Evolutionary conservation across 2,113 vertebrate species (phyloP).

Genomic region (Pleuronectes platessa): DNA sequence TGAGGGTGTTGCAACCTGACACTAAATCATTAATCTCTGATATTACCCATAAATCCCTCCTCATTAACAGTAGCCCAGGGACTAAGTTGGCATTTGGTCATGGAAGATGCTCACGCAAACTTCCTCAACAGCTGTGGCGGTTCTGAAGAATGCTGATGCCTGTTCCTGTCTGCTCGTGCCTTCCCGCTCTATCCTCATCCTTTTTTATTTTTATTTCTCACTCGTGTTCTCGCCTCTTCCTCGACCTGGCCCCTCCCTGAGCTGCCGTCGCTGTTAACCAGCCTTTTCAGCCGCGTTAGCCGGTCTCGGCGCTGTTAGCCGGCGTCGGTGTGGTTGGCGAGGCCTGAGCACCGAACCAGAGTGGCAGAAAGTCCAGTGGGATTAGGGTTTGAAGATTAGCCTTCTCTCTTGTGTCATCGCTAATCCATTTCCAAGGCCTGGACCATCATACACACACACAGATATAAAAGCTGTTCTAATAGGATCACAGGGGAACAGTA

Average conservation of each 20-base stretch:
- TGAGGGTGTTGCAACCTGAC: slow-evolving; percentile 66
- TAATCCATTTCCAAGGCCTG: slow-evolving; percentile 66
- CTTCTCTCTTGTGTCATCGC: slow-evolving; percentile 66
- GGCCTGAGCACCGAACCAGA: slow-evolving; percentile 31
- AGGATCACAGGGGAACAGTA: slow-evolving; percentile 69
- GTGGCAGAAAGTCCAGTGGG: slow-evolving; percentile 46
- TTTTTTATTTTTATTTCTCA: not conserved
- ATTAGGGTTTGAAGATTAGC: slow-evolving; percentile 72
- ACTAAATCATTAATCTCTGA: slow-evolving; percentile 77
- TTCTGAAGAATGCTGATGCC: slow-evolving; percentile 59
- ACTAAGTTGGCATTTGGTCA: slow-evolving; percentile 69
- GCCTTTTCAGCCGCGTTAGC: slow-evolving; percentile 39
- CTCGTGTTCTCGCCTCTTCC: slow-evolving; percentile 13
- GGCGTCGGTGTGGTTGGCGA: slow-evolving; percentile 44
- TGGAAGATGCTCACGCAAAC: slow-evolving; percentile 55
- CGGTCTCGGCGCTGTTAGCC: slow-evolving; percentile 12
- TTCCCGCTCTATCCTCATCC: not conserved
- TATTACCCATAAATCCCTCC: slow-evolving; percentile 71
- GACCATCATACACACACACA: slow-evolving; percentile 18
- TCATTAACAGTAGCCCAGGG: slow-evolving; percentile 72
- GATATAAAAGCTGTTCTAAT: slow-evolving; percentile 58
- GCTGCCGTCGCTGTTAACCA: slow-evolving; percentile 45
- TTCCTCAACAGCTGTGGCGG: slow-evolving; percentile 44
- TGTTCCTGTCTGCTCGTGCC: slow-evolving; percentile 31
- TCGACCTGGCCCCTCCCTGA: slow-evolving; percentile 9